These are phyloP conservation scores for Phoebastria nigripes DNA, from an alignment of 2,797 vertebrate genomes.

Conservation along the genomic window DNA sequence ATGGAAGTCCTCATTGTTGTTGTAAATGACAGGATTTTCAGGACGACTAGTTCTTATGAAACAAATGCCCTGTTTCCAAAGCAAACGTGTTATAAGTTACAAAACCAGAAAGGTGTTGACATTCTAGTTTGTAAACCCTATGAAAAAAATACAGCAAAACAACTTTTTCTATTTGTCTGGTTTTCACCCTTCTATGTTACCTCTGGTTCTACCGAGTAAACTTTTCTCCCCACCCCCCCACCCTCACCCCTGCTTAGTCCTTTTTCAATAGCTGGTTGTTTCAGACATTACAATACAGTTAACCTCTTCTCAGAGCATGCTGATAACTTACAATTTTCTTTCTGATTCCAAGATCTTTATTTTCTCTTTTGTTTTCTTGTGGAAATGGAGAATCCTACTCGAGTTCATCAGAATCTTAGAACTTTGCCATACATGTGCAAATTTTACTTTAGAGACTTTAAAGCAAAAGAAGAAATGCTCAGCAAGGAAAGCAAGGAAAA, in stretches of 20 bases:
- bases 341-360: not conserved
- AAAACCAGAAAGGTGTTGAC: not conserved
- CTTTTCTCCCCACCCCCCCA: not conserved
- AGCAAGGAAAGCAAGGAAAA: not conserved
- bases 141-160: not conserved
- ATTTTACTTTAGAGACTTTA: not conserved
- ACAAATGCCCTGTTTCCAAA: slow-evolving; percentile 84
- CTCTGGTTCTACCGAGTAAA: not conserved
- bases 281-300: not conserved
- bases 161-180: not conserved
- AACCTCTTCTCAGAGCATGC: not conserved
- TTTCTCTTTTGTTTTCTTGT: not conserved
- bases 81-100: not conserved
- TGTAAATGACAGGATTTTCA: slow-evolving; percentile 88
- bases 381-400: not conserved
- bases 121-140: not conserved
- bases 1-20: slow-evolving; percentile 91
- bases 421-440: not conserved
- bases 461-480: not conserved
- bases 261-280: not conserved
- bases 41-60: slow-evolving; percentile 94
- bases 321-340: not conserved
- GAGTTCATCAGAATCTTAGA: not conserved
- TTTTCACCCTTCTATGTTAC: not conserved
- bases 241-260: not conserved